Evolutionary conservation across 2,113 vertebrate genomes (phyloP).

Genomic region (Acrocephalus kingi): DNA sequence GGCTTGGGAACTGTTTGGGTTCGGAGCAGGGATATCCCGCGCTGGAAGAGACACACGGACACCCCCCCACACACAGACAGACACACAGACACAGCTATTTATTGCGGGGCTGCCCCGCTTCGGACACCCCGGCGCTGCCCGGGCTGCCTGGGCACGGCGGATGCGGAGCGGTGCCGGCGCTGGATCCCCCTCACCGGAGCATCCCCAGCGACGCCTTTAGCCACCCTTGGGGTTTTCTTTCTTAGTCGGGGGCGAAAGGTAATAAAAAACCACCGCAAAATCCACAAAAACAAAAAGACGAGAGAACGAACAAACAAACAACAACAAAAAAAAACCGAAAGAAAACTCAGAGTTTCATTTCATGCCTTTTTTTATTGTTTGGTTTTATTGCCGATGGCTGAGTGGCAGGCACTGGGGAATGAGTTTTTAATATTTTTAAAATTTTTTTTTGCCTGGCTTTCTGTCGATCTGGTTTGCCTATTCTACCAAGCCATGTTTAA

Average conservation of each 20-base stretch:
- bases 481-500: conserved; percentile 54
- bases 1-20: not conserved
- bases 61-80: not conserved
- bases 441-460: conserved; percentile 35
- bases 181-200: not conserved
- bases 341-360: conserved; percentile 23
- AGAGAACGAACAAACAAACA: not conserved
- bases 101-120: not conserved
- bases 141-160: conserved; percentile 59
- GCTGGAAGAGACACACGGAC: not conserved
- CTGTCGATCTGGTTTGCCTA: not conserved
- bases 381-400: conserved; percentile 44
- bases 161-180: not conserved
- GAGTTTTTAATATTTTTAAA: not conserved
- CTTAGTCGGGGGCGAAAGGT: conserved; percentile 51
- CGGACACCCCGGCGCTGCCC: conserved; percentile 52
- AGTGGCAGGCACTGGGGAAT: conserved; percentile 22
- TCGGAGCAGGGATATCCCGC: not conserved
- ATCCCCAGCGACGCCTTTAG: not conserved
- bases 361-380: conserved; percentile 43
- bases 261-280: not conserved
- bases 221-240: not conserved
- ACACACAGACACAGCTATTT: not conserved
- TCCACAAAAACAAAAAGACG: not conserved
- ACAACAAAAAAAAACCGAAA: not conserved